phyloP scores from a whole-genome alignment of 2,113 vertebrate species.

The Asarcornis scutulata region DNA sequence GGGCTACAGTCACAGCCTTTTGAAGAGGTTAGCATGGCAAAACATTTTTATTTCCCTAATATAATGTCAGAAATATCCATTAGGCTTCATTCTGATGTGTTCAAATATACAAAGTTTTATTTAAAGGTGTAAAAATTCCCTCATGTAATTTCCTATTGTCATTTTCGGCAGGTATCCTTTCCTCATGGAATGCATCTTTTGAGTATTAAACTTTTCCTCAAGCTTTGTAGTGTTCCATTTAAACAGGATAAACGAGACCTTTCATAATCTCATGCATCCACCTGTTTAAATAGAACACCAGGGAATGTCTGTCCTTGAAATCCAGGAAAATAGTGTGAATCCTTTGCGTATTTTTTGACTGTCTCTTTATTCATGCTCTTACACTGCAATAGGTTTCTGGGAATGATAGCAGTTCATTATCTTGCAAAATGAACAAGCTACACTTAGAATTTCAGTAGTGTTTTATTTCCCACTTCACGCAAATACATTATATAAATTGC shows the following conservation, averaged over 20 bases:
- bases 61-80: background rate
- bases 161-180: background rate
- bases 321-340: constrained; percentile 6
- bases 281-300: constrained; percentile 26
- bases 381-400: background rate
- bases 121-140: background rate
- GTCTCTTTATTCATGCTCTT: background rate
- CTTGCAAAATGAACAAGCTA: background rate
- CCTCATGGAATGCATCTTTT: background rate
- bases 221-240: background rate
- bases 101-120: background rate
- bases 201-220: background rate
- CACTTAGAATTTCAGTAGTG: background rate
- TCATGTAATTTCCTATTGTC: background rate
- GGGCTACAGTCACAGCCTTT: background rate
- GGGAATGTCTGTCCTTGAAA: constrained; percentile 16
- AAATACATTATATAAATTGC: constrained; percentile 14
- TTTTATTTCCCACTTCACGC: constrained; percentile 4
- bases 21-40: background rate
- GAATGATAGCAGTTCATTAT: background rate
- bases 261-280: background rate
- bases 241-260: background rate
- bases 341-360: background rate
- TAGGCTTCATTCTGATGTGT: background rate
- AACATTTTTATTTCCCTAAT: background rate